These are phyloP conservation scores for Brachyhypopomus gauderio DNA, from an alignment of 2,113 vertebrate genomes.

Conservation along the genomic window DNA sequence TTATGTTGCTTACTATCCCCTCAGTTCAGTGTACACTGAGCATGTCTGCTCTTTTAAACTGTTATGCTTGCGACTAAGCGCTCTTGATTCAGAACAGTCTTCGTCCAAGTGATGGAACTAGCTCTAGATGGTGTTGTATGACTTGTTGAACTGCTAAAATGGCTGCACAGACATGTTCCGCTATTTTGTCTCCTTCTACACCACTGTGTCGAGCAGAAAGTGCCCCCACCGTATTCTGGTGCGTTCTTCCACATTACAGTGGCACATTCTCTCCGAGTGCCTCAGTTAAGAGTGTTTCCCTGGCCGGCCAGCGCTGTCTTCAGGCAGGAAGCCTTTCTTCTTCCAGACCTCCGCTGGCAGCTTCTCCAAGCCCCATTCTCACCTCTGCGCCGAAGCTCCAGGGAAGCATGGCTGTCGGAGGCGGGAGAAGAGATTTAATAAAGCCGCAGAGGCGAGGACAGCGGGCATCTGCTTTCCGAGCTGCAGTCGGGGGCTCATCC, in stretches of 20 bases:
- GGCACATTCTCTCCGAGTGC: not conserved
- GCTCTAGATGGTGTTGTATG: not conserved
- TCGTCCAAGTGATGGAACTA: not conserved
- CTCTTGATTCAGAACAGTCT: not conserved
- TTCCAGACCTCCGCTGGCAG: not conserved
- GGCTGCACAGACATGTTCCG: not conserved
- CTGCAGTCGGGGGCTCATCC: not conserved
- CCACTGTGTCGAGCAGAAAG: not conserved
- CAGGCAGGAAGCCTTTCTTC: not conserved
- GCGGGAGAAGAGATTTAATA: slow-evolving; percentile 13
- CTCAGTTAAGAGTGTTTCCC: not conserved
- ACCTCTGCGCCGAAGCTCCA: not conserved
- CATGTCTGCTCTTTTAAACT: not conserved
- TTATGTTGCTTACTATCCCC: slow-evolving; percentile 44
- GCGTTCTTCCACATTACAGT: not conserved
- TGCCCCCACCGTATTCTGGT: not conserved
- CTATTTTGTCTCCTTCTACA: not conserved
- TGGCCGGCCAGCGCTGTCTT: not conserved
- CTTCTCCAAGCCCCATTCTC: slow-evolving; percentile 9
- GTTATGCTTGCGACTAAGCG: slow-evolving; percentile 14
- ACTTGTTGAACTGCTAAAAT: too few relatives aligned
- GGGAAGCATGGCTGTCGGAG: not conserved
- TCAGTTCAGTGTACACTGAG: not conserved
- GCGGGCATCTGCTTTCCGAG: slow-evolving; percentile 8
- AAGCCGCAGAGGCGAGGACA: slow-evolving; percentile 38